Conservation (phyloP, 2,797 vertebrate genomes). For the Enoplosus armatus region DNA sequence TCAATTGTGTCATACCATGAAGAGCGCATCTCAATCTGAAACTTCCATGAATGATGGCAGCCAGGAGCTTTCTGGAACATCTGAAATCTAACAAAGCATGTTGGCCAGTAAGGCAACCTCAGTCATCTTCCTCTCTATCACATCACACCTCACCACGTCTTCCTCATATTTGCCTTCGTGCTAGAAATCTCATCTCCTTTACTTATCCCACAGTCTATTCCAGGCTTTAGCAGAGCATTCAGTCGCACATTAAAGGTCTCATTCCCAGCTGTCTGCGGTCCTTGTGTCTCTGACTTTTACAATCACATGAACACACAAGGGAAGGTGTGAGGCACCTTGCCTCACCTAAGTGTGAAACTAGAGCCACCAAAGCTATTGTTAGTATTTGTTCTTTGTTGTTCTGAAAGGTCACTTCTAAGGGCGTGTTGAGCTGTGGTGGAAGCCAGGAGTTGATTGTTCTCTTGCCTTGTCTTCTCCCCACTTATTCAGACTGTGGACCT, state of each 20-base stretch:
- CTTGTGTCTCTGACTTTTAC: constrained; percentile 64
- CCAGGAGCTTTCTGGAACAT: neutral
- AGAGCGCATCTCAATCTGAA: neutral
- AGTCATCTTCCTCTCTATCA: constrained; percentile 4
- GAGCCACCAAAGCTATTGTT: constrained; percentile 68
- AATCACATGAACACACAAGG: constrained; percentile 49
- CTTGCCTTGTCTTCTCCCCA: constrained; percentile 45
- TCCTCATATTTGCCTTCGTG: constrained; percentile 20
- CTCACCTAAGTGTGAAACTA: constrained; percentile 72
- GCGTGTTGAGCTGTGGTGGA: constrained; percentile 46
- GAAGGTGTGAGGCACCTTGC: constrained; percentile 72
- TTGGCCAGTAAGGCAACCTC: neutral
- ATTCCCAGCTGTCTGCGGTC: constrained; percentile 75
- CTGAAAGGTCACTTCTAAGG: constrained; percentile 67
- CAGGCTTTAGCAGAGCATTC: constrained; percentile 27
- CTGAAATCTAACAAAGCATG: neutral
- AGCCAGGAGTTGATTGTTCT: constrained; percentile 38
- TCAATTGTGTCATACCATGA: neutral
- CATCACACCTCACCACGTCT: neutral
- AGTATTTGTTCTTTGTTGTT: constrained; percentile 52
- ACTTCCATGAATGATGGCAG: neutral
- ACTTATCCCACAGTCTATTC: constrained; percentile 58
- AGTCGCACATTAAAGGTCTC: constrained; percentile 50
- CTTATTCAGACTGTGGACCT: constrained; percentile 52
- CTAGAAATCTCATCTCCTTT: constrained; percentile 43